Base-by-base conservation (phyloP, 2,113 vertebrate species). In the Anguilla rostrata region DNA sequence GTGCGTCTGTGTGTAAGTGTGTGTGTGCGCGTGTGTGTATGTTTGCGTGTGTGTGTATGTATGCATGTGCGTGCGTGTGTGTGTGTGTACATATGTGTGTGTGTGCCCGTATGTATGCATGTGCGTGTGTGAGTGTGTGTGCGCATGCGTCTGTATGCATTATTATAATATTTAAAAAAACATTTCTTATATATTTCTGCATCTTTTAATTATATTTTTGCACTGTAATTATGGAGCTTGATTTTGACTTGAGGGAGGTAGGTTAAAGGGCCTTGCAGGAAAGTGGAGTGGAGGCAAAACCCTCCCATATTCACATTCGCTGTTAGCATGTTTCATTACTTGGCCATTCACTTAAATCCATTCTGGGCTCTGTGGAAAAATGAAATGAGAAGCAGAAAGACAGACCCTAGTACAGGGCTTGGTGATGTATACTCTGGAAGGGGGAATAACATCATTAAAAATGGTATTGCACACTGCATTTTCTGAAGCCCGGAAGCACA, bases 61-160 rank as follows among this genome's bases (percentile, higher is more conserved):
- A 29, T 86, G 85, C 63, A 46, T 43, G 78, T 60, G 78, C 5
- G n/a, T n/a, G 85, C 63, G 78, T 43, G 78, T 60, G 78, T 12
- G 78, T 12, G 16, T 82, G 40, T 29, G 3, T 39, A 5, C 5
- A 18, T 56, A 9, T 9, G 15, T 39, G 53, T 83, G 3, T 29
- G 3, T 39, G 15, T 60, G 63, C 29, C 3, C 16, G 2, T 56
- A 26, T 2, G 14, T 29, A 3, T 39, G 16, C 5, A 18, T 56
- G 57, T 9, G 15, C 34, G 53, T 83, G 3, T 29, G 3, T 39
- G 3, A 15, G 15, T 60, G 63, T 71, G 63, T 15, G 63, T n/a
- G 63, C 63, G 9, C n/a, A n/a, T 2, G 63, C 26, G 20, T 11
- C 0, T 60, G 12, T 60, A 3, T 46, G 4, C 43, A 46, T 46